Conservation (phyloP, 2,888 invertebrate species). For the Synanthedon tipuliformis region DNA sequence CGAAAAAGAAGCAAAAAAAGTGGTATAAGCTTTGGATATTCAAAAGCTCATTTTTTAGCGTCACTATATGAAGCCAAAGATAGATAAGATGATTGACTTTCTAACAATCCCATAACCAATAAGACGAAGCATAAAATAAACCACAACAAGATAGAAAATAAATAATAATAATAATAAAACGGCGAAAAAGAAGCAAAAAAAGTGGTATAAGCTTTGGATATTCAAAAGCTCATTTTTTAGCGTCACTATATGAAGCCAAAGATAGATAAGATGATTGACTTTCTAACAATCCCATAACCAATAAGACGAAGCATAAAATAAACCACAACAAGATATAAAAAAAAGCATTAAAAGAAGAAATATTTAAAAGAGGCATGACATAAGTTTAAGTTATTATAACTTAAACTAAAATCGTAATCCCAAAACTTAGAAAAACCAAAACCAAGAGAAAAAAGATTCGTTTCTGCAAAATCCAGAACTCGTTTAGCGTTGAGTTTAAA, state of each 20-base stretch:
- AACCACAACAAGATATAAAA: background rate
- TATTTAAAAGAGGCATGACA: background rate
- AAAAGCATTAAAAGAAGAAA: background rate
- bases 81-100: too few species aligned
- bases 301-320: too few species aligned
- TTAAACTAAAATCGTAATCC: background rate
- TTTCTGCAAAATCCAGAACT: background rate
- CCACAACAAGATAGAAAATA: too few species aligned
- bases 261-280: too few species aligned
- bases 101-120: too few species aligned
- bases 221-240: slow-evolving; percentile 9
- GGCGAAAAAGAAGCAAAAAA: slow-evolving; percentile 5
- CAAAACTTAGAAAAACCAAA: background rate
- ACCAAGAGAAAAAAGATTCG: background rate
- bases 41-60: slow-evolving; percentile 8
- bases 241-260: too few species aligned
- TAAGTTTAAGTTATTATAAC: background rate
- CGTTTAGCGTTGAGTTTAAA: background rate
- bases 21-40: slow-evolving; percentile 12
- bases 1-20: slow-evolving; percentile 6
- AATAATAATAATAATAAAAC: too few species aligned
- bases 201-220: slow-evolving; percentile 12
- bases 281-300: too few species aligned
- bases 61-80: too few species aligned
- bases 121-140: too few species aligned